These are phyloP conservation scores for Bombyx mandarina DNA, from an alignment of 1,140 invertebrate genomes.

Conservation along the genomic window DNA sequence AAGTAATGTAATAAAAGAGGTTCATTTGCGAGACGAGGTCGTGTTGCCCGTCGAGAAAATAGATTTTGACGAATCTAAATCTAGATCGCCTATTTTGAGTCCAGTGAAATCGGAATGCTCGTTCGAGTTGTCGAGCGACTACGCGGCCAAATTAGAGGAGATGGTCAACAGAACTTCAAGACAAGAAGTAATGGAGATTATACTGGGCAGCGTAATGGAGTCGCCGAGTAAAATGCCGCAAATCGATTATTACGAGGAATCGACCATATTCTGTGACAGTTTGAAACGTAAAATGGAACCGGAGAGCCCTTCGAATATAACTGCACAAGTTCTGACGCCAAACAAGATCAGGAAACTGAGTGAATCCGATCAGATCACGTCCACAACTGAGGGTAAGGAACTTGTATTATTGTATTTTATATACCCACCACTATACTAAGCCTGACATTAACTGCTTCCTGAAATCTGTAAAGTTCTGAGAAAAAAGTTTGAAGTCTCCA, in stretches of 20 bases:
- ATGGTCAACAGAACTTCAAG: constrained; percentile 58
- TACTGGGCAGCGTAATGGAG: constrained; percentile 41
- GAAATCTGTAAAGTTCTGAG: too few species aligned
- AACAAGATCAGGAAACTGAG: constrained; percentile 51
- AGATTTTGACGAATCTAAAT: constrained; percentile 10
- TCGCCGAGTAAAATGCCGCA: constrained; percentile 41
- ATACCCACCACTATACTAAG: not conserved
- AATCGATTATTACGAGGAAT: constrained; percentile 51
- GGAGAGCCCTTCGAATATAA: constrained; percentile 46
- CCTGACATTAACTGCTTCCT: too few species aligned
- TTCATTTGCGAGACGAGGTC: constrained; percentile 42
- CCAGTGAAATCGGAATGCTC: constrained; percentile 59
- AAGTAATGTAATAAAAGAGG: constrained; percentile 40
- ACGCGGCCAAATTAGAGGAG: constrained; percentile 47
- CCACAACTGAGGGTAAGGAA: constrained; percentile 51
- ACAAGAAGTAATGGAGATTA: constrained; percentile 61
- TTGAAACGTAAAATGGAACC: constrained; percentile 44
- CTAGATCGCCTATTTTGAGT: constrained; percentile 38
- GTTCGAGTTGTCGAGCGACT: constrained; percentile 51
- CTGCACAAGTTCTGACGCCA: constrained; percentile 39
- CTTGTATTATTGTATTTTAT: constrained; percentile 1
- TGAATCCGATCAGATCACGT: constrained; percentile 51
- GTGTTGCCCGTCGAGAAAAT: constrained; percentile 34
- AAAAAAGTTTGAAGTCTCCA: too few species aligned
- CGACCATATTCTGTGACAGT: constrained; percentile 34